Conservation (phyloP, 2,113 vertebrate genomes). For the Uropsilus gracilis region DNA sequence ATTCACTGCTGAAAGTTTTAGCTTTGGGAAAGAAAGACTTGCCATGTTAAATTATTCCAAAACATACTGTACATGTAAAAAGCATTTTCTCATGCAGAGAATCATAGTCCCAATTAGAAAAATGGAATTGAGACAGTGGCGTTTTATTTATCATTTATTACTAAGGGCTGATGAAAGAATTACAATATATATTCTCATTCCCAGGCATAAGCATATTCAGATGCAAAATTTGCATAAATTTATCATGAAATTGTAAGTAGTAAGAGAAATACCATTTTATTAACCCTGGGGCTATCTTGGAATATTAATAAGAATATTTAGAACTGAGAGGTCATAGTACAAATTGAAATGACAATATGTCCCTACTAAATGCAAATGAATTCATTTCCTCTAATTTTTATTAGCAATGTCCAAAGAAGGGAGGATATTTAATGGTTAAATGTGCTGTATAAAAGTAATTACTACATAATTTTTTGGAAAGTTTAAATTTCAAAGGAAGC, state of each 20-base stretch:
- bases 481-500: background rate
- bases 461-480: background rate
- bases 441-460: background rate
- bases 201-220: background rate
- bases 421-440: background rate
- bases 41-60: background rate
- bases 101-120: background rate
- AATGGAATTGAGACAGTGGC: background rate
- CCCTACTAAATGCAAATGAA: background rate
- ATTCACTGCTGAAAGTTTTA: background rate
- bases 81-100: background rate
- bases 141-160: slow-evolving; percentile 43
- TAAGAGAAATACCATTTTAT: background rate
- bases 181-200: background rate
- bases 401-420: background rate
- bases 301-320: slow-evolving; percentile 48
- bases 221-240: slow-evolving; percentile 23
- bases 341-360: background rate
- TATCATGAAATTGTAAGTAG: background rate
- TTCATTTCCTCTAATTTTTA: background rate
- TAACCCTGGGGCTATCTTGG: background rate
- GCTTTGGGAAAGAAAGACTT: background rate
- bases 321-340: background rate
- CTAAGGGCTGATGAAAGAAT: background rate
- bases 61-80: background rate